phyloP scores from a whole-genome alignment of 2,888 invertebrate genomes.

The Eilema caniola region DNA sequence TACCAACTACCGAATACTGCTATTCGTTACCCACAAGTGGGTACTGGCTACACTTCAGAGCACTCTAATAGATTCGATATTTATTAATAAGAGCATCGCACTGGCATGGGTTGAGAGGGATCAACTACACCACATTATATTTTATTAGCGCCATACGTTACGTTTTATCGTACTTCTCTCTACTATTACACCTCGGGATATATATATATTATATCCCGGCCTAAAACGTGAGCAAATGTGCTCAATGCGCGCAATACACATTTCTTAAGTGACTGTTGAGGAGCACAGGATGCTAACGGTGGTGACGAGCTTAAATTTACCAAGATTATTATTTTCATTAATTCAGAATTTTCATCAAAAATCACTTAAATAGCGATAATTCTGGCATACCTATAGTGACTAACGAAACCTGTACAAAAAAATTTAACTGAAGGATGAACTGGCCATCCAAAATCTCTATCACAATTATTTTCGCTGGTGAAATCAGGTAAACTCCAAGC shows the following conservation, averaged over 20 bases:
- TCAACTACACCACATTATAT: neutral
- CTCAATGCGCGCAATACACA: too few relatives aligned
- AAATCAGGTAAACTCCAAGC: neutral
- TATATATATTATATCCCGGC: too few relatives aligned
- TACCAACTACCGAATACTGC: neutral
- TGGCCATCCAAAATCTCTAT: too few relatives aligned
- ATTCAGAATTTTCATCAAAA: too few relatives aligned
- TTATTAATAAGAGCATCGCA: constrained; percentile 3
- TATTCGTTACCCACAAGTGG: neutral
- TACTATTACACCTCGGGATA: neutral
- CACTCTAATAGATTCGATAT: constrained; percentile 4
- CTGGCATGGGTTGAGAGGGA: neutral
- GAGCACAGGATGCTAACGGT: too few relatives aligned
- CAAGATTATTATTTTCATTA: too few relatives aligned
- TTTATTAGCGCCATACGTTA: neutral
- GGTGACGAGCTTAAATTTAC: too few relatives aligned
- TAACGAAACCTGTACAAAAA: neutral
- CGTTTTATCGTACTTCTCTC: neutral
- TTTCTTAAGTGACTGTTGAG: too few relatives aligned
- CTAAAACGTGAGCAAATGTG: too few relatives aligned
- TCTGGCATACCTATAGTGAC: too few relatives aligned
- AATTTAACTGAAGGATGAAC: neutral
- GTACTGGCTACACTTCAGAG: neutral
- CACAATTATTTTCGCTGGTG: too few relatives aligned
- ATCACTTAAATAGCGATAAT: too few relatives aligned